phyloP scores from a whole-genome alignment of 2,888 invertebrate species.

The Cordilura impudica region DNA sequence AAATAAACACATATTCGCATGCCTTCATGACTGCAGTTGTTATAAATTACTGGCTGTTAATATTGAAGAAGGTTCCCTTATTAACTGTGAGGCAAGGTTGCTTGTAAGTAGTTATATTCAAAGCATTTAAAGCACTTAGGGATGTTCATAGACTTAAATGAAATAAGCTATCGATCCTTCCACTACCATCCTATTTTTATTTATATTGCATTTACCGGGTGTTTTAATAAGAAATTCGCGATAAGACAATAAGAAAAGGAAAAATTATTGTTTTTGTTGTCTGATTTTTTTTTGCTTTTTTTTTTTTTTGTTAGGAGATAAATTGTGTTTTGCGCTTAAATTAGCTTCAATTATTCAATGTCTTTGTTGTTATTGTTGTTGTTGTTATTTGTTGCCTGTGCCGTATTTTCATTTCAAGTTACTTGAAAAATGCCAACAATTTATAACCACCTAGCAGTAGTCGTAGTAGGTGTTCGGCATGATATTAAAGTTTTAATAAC shows the following conservation, averaged over 20 bases:
- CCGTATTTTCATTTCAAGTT: slow-evolving; percentile 33
- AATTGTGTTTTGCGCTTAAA: slow-evolving; percentile 56
- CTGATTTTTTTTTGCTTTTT: slow-evolving; percentile 9
- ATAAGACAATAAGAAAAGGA: slow-evolving; percentile 38
- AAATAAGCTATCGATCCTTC: slow-evolving; percentile 18
- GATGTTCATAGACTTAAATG: slow-evolving; percentile 38
- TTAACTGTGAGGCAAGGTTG: neutral
- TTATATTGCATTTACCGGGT: slow-evolving; percentile 33
- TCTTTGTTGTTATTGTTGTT: slow-evolving; percentile 31
- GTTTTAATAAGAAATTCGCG: slow-evolving; percentile 50
- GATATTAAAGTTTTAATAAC: slow-evolving; percentile 32
- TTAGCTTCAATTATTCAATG: slow-evolving; percentile 62
- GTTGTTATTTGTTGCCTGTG: slow-evolving; percentile 2
- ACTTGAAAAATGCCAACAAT: slow-evolving; percentile 49
- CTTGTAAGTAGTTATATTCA: slow-evolving; percentile 28
- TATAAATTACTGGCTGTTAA: slow-evolving; percentile 64
- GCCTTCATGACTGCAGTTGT: slow-evolving; percentile 51
- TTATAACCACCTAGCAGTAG: slow-evolving; percentile 44
- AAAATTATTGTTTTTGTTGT: slow-evolving; percentile 22
- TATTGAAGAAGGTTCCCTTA: slow-evolving; percentile 52
- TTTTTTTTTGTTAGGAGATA: slow-evolving; percentile 40
- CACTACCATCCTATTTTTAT: slow-evolving; percentile 1
- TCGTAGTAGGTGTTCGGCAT: slow-evolving; percentile 1
- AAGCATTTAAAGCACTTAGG: slow-evolving; percentile 36
- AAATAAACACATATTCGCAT: slow-evolving; percentile 52